Evolutionary conservation across 1,140 invertebrate species (phyloP).

Genomic region (Camponotus pennsylvanicus): DNA sequence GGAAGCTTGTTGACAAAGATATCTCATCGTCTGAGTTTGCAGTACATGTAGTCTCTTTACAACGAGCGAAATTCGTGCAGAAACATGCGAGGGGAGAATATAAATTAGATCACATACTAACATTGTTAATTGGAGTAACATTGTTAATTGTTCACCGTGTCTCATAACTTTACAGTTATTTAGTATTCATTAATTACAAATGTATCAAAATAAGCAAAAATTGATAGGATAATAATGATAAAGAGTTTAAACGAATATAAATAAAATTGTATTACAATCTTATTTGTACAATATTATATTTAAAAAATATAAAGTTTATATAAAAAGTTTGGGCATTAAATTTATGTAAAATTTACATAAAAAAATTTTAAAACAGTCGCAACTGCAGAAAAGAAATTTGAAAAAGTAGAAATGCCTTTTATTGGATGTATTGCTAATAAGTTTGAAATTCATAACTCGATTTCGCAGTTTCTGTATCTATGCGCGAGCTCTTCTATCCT

Average conservation of each 20-base stretch:
- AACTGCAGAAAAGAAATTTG: neutral
- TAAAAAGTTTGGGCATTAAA: neutral
- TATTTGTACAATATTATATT: neutral
- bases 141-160: neutral
- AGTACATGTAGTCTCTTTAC: constrained; percentile 35
- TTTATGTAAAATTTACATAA: constrained; percentile 6
- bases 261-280: neutral
- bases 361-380: neutral
- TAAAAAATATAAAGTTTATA: neutral
- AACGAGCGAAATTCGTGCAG: constrained; percentile 25
- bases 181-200: constrained; percentile 19
- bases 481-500: neutral
- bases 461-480: neutral
- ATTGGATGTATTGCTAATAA: constrained; percentile 1
- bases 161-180: neutral
- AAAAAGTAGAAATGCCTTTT: neutral
- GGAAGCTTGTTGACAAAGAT: constrained; percentile 41
- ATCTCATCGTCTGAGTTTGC: constrained; percentile 30
- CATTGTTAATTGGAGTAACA: constrained; percentile 31
- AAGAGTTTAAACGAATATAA: neutral
- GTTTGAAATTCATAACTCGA: neutral
- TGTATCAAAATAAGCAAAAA: neutral
- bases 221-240: neutral
- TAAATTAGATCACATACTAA: constrained; percentile 39
- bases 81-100: neutral